Evolutionary conservation across 2,888 invertebrate genomes (phyloP), one percentile per base, ranked within the genome.

Genomic region (Lasioglossum marginatum): DNA sequence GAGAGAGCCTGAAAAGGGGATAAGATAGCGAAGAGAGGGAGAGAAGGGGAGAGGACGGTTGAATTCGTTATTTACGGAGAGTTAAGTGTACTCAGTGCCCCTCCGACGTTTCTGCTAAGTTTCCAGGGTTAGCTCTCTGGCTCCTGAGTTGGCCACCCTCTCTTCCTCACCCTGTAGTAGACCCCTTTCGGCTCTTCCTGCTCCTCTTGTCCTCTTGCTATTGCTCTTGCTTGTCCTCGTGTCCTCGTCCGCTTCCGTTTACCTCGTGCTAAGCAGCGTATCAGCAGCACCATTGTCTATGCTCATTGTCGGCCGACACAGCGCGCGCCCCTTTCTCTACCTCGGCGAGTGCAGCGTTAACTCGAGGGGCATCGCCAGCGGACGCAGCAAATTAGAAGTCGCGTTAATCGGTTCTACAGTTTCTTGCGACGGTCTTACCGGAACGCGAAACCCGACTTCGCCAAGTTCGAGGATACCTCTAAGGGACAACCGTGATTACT

Each of bases 11-110:
- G 34, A 45, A 66, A 45, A 43, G 57, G 48, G 40, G 68, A 37
- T 63, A 73, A 68, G 66, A 73, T 40, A 23, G 74, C 66, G 52
- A 70, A 23, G 79, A n/a, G 57, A 57, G 1, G 10, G 23, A 10
- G 10, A 6, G 23, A 10, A 0, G 0, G 52, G 3, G 12, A 4
- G 57, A 57, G 57, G 31, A 68, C 66, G 84, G 52, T 68, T 63
- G 77, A 79, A 77, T 88, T 83, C 86, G 87, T 90, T 91, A 91
- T 91, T 91, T 92, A 91, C 87, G 83, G 86, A 80, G 87, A 85
- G 87, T 82, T 77, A 81, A 87, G 88, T 84, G 84, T 83, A 71
- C 82, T 77, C 75, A 72, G 60, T 40, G 63, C 79, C 81, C 79
- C 72, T 80, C 76, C 71, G 71, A 40, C 80, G 77, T 77, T 31